These are phyloP conservation scores for Zelleria hepariella DNA, from an alignment of 2,888 invertebrate genomes.

Conservation along the genomic window DNA sequence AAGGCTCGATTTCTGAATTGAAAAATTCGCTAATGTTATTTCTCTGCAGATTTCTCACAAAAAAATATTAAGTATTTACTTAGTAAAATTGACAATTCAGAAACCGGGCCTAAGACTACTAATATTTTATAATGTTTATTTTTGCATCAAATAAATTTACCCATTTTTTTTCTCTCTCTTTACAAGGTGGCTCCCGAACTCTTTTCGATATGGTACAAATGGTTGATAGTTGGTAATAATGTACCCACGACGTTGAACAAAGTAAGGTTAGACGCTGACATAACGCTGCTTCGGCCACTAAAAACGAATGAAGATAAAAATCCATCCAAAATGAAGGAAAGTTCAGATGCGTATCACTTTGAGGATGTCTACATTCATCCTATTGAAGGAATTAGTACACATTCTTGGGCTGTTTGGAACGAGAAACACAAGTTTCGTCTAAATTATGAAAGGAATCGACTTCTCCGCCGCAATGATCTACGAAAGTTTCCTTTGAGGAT, in stretches of 20 bases:
- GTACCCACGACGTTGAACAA: slow-evolving; percentile 23
- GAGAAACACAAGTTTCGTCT: slow-evolving; percentile 23
- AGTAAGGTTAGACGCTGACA: slow-evolving; percentile 41
- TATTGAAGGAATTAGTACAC: slow-evolving; percentile 24
- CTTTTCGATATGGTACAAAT: slow-evolving; percentile 39
- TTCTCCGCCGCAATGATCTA: slow-evolving; percentile 33
- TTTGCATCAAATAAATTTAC: too few species aligned
- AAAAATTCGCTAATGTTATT: too few species aligned
- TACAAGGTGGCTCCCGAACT: slow-evolving; percentile 27
- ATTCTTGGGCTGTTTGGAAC: slow-evolving; percentile 45
- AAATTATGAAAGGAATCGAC: slow-evolving; percentile 27
- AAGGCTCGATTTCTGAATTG: too few species aligned
- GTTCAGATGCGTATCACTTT: slow-evolving; percentile 16
- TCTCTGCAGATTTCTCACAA: too few species aligned
- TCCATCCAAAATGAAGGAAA: not conserved
- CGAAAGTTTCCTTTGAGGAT: slow-evolving; percentile 37
- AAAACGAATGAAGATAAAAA: not conserved
- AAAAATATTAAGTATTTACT: too few species aligned
- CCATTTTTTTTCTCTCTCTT: not conserved
- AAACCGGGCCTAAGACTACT: too few species aligned
- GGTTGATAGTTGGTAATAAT: slow-evolving; percentile 34
- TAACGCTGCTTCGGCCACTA: not conserved
- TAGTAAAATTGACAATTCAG: too few species aligned
- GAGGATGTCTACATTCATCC: slow-evolving; percentile 43
- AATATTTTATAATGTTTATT: too few species aligned